Conservation (phyloP, 1,140 invertebrate species). For the Drosophila simulans region DNA sequence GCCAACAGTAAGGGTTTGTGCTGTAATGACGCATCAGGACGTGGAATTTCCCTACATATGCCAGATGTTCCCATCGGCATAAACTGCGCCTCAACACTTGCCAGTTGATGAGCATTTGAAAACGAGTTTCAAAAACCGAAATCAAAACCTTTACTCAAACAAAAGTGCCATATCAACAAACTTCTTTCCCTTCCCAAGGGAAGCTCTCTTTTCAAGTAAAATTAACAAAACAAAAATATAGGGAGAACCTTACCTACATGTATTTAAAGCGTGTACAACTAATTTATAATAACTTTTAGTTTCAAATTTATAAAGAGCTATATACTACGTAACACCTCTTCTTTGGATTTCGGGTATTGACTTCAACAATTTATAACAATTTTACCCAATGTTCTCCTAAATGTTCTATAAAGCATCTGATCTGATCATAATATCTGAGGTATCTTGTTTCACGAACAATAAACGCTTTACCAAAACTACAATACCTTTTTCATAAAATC, state of each 20-base stretch:
- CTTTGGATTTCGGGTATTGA: too few species aligned
- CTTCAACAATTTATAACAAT: background rate
- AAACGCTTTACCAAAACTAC: background rate
- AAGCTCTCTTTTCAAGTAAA: background rate
- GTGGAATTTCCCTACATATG: constrained; percentile 52
- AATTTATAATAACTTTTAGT: too few species aligned
- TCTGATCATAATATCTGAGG: too few species aligned
- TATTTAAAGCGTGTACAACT: background rate
- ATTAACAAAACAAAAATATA: background rate
- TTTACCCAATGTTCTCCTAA: background rate
- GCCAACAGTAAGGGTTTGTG: constrained; percentile 33
- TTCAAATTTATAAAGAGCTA: too few species aligned
- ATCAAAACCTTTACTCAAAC: constrained; percentile 8
- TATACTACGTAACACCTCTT: too few species aligned
- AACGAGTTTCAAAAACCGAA: constrained; percentile 47
- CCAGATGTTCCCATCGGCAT: constrained; percentile 62
- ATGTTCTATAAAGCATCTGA: too few species aligned
- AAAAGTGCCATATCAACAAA: constrained; percentile 8
- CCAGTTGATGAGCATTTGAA: constrained; percentile 57
- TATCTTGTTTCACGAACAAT: too few species aligned
- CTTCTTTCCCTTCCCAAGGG: background rate
- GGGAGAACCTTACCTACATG: too few species aligned
- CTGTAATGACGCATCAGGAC: constrained; percentile 74
- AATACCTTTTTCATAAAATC: constrained; percentile 9
- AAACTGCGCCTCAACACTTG: constrained; percentile 62